Evolutionary conservation across 2,113 vertebrate species (phyloP), one percentile per base, ranked within the genome.

Genomic region (Pleuronectes platessa): DNA sequence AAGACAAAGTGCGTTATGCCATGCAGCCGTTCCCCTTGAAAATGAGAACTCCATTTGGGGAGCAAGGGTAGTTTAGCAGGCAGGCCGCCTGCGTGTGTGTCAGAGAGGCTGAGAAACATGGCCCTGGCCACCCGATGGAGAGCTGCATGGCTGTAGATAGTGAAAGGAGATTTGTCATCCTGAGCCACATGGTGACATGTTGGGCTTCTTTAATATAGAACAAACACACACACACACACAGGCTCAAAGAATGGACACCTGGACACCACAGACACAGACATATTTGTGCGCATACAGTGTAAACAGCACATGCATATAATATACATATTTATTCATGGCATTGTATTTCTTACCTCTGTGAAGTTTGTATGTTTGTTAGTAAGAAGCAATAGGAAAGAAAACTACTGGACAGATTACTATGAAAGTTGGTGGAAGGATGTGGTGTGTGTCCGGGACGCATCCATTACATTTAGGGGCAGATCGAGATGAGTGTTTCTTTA

Each of bases 1-100:
- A 89, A 91, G 89, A 92, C 89, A 92, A 93, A 94, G 90, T 93
- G 77, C 67, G 86, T 94, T 90, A 93, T 93, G 90, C 89, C 91
- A 89, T 79, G 87, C 83, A 85, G 86, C 85, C 82, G 40, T 85
- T 91, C 83, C 91, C 86, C 86, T 90, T 89, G 90, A 93, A 92
- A 89, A 90, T 86, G 91, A 92, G 91, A 89, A 93, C 92, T 93
- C 86, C 86, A 93, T 94, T 94, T 90, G 84, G 76, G 84, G 87
- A 76, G 65, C 61, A 35, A 14, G 76, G 85, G 75, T 88, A 90
- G 84, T 93, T 92, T 92, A 92, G 86, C 82, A 79, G 81, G 67
- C 84, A 80, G 77, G 47, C 71, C 17, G 64, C 74, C 68, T 77
- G 60, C 59, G 61, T 56, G 79, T 59, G 79, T 89, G 90, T 90